Base-by-base conservation (phyloP, 2,888 invertebrate genomes). In the Agrotis exclamationis region DNA sequence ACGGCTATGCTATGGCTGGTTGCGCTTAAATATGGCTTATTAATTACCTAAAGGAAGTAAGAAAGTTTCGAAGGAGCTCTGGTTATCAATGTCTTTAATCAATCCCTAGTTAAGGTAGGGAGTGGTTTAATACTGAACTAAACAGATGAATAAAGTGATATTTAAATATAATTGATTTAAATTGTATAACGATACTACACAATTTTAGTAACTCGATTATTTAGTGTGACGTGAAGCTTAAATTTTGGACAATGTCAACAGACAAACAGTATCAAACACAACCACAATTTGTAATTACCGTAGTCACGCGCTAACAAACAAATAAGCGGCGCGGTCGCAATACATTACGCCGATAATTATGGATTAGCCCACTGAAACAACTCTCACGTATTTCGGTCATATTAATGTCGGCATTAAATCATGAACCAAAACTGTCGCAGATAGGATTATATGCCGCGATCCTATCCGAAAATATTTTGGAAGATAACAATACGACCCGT, bases 301-400 rank as follows among this genome's bases (percentile, higher is more conserved):
- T 79, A 88, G 90, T 87, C 89, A 89, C 85, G 87, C 86, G 85
- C 86, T 85, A 85, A 86, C 90, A 88, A 88, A 90, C 91, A 91
- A 91, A 90, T 88, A 88, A 87, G 85, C 89, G 80, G 76, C 80
- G 89, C 79, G 88, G 85, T 81, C 84, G 87, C 89, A 87, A 89
- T 90, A 88, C 89, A 89, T 92, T 88, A 89, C 85, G 78, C 82
- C 87, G 82, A 91, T 92, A 90, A 93, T 91, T 90, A 91, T 88
- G 88, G 90, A 91, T 93, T 90, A 92, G 90, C 85, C 82, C 72
- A 84, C 86, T 89, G 87, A 88, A 91, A 92, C 89, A 89, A 89
- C 89, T 89, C 86, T 82, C 88, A 89, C 85, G 86, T 88, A 90
- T 91, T 85, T 89, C 85, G 86, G 82, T 79, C 85, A 86, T 87